phyloP scores from a whole-genome alignment of 2,888 invertebrate genomes.

The Chloroclystis v-ata region DNA sequence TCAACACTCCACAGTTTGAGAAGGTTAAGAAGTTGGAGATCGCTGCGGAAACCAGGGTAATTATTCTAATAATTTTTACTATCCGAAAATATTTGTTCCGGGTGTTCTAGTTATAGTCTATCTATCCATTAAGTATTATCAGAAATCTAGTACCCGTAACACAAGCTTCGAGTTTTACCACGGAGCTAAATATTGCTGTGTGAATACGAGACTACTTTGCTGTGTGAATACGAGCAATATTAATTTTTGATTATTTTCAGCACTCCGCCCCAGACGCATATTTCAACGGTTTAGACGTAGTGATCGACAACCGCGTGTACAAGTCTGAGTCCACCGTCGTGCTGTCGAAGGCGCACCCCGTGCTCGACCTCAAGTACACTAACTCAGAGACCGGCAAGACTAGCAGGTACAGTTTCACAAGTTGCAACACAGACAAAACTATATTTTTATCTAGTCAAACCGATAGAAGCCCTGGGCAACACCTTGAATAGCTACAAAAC shows the following conservation, averaged over 20 bases:
- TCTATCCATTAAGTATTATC: no score
- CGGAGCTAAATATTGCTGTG: no score
- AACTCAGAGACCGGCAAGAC: conserved; percentile 64
- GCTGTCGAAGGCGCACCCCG: conserved; percentile 72
- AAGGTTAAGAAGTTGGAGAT: conserved; percentile 71
- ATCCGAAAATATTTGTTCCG: no score
- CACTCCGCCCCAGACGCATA: conserved; percentile 60
- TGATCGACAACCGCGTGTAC: conserved; percentile 79
- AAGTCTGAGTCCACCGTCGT: conserved; percentile 73
- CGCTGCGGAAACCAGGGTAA: conserved; percentile 65
- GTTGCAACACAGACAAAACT: not conserved
- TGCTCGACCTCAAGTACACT: conserved; percentile 75
- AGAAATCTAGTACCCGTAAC: no score
- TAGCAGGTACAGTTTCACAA: conserved; percentile 49
- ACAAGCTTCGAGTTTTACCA: no score
- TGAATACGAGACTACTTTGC: no score
- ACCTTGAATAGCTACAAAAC: no score
- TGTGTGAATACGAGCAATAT: no score
- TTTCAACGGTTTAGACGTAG: conserved; percentile 55
- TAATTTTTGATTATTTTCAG: conserved; percentile 32
- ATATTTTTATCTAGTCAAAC: not conserved
- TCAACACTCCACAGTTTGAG: conserved; percentile 62
- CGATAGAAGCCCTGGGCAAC: no score
- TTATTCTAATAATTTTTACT: not conserved
- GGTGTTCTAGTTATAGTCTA: no score